A percentile compares a stretch with the other conserved stretches of the same genome.
These are phyloP conservation scores for Aphidius ervi DNA, from an alignment of 1,140 invertebrate genomes.

Conservation along the genomic window DNA sequence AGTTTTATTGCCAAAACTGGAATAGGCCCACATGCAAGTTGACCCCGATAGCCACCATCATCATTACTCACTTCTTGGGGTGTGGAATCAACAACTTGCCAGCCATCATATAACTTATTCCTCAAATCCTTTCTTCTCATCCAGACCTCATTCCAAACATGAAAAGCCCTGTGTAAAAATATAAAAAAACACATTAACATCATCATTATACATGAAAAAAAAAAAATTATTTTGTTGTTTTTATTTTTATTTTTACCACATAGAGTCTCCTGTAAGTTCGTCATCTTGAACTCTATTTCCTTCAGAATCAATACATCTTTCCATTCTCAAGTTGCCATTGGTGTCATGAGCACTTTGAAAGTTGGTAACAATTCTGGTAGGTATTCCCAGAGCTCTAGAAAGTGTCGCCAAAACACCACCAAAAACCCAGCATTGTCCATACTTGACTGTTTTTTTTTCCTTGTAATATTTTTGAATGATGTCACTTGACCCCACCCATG, in stretches of 20 bases:
- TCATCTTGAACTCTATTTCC: conserved; percentile 67
- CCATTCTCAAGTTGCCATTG: conserved; percentile 83
- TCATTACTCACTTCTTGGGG: conserved; percentile 83
- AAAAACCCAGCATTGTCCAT: conserved; percentile 95
- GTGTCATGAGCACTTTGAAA: conserved; percentile 91
- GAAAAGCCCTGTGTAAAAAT: conserved; percentile 78
- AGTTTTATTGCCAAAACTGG: conserved; percentile 75
- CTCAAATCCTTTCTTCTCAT: conserved; percentile 82
- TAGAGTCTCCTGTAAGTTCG: conserved; percentile 76
- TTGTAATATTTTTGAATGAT: conserved; percentile 83
- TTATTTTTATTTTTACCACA: conserved; percentile 63
- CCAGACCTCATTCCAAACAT: conserved; percentile 96
- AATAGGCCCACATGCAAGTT: conserved; percentile 80
- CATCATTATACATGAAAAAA: no score
- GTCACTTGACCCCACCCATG: conserved; percentile 81
- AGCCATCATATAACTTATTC: conserved; percentile 64
- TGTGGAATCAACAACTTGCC: conserved; percentile 91
- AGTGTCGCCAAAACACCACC: conserved; percentile 85
- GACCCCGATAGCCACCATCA: conserved; percentile 19
- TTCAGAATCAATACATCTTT: conserved; percentile 79
- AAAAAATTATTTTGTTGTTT: not conserved
- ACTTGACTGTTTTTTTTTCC: conserved; percentile 89
- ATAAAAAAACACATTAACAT: no score
- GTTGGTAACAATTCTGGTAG: conserved; percentile 79
- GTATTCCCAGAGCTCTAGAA: conserved; percentile 82